phyloP scores from a whole-genome alignment of 2,113 vertebrate species.

The Halcyon senegalensis region DNA sequence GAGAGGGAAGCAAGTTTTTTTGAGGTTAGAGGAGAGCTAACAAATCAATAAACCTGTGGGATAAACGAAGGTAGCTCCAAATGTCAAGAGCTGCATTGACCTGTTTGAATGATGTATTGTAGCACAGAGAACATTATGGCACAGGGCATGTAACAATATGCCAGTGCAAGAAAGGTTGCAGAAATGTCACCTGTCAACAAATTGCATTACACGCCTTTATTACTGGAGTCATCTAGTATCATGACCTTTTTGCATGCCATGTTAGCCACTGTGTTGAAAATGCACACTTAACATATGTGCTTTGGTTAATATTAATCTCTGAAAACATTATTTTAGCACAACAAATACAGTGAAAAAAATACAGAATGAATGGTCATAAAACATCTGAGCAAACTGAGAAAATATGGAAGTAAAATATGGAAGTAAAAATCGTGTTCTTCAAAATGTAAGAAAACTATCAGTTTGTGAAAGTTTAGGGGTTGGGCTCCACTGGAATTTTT shows the following conservation, averaged over 20 bases:
- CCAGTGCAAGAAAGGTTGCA: conserved; percentile 1
- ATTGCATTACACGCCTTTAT: neutral
- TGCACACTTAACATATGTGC: neutral
- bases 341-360: neutral
- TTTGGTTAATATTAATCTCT: neutral
- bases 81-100: conserved; percentile 4
- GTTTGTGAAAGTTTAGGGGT: neutral
- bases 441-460: neutral
- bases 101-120: conserved; percentile 36
- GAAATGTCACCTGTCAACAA: conserved; percentile 40
- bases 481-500: neutral
- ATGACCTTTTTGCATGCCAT: neutral
- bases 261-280: neutral
- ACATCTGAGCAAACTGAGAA: neutral
- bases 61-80: neutral
- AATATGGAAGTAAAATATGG: neutral
- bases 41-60: neutral
- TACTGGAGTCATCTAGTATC: neutral
- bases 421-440: neutral
- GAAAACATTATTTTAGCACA: neutral
- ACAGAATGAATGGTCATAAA: neutral
- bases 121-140: neutral
- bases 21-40: neutral
- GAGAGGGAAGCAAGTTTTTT: neutral
- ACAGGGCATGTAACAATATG: neutral